Base-by-base conservation (phyloP, 1,140 invertebrate species). In the Eriocheir sinensis region DNA sequence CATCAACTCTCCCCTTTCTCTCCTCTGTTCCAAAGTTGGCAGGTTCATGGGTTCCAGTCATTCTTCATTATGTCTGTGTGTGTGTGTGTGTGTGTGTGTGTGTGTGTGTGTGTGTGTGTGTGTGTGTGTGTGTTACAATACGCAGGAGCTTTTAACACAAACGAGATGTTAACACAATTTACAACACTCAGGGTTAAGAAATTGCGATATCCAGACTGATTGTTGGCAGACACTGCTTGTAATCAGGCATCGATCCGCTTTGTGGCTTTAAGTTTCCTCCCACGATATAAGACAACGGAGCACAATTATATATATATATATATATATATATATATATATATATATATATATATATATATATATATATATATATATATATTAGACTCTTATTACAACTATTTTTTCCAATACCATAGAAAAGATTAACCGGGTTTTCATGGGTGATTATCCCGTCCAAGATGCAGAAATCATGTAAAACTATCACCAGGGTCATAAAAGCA, bases 281-380 rank as follows among this genome's bases (percentile, higher is more conserved):
- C 83, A 85, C 34, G 9, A 15, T 12, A 30, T 17, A 30, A 34
- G n/a, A n/a, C 38, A 86, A 34, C 30, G 27, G 17, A 32, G 21
- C 38, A 34, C 38, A 86, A 21, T 34, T 86, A n/a, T 34, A 21
- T 86, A n/a, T n/a, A n/a, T 86, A 86, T 86, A 86, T 86, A 86
- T 86, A 86, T n/a, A n/a, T n/a, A n/a, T n/a, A n/a, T 86, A 86
- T 86, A 86, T 86, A 86, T 86, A 86, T 86, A 86, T 86, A 86
- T 86, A 86, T 86, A 86, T 86, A 86, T 86, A 86, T 86, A 86
- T 86, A 86, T 86, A 86, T 86, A 86, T 86, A 86, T 86, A 86
- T 86, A 86, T 86, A 86, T 86, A 86, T 86, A 86, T 86, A 86
- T 86, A 86, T 86, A 86, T n/a, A 86, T n/a, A 34, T 34, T 21